Evolutionary conservation across 2,888 invertebrate species (phyloP), one percentile per base, ranked within the genome.

Genomic region (Teleogryllus oceanicus): DNA sequence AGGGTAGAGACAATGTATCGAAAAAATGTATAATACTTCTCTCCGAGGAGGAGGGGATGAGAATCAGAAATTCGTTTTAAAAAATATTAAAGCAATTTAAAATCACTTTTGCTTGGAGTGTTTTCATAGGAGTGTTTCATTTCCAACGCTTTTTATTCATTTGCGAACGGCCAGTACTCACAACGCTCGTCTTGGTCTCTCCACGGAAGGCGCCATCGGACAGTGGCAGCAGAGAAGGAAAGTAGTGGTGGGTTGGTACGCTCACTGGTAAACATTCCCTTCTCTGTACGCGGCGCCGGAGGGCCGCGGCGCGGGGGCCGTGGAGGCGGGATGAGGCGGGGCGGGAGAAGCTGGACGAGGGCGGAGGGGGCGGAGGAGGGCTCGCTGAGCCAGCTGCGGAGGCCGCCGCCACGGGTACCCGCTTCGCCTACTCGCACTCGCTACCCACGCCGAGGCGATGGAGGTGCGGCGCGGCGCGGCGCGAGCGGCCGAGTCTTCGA

Each of bases 51-150:
- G 62, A 62, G 11, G 62, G 62, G 62, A 62, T n/a, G 16, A 62
- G 62, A n/a, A 62, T 62, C 62, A 18, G 62, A 62, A 62, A 62
- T 62, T 62, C 62, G 62, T 62, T 62, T 62, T 62, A 62, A 62
- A 62, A 62, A 62, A 62, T 62, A 62, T 62, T 62, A 62, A 62
- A 62, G 62, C n/a, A 62, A 62, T 62, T 62, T 62, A 62, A 62
- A 62, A 62, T 62, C 62, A 62, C 62, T 62, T 62, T 62, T 62
- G 62, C 62, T n/a, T n/a, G 62, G 62, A 62, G 62, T 62, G 62
- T 62, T 62, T 62, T 13, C 62, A 62, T 62, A 62, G 62, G 62
- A 62, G 62, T 62, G 8, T 62, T 62, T 62, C 62, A 62, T 62
- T 62, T 62, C 62, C 62, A 62, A 62, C 62, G 62, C 62, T 62